These are phyloP conservation scores for Murina feae DNA, from an alignment of 2,113 vertebrate species.

Conservation along the genomic window DNA sequence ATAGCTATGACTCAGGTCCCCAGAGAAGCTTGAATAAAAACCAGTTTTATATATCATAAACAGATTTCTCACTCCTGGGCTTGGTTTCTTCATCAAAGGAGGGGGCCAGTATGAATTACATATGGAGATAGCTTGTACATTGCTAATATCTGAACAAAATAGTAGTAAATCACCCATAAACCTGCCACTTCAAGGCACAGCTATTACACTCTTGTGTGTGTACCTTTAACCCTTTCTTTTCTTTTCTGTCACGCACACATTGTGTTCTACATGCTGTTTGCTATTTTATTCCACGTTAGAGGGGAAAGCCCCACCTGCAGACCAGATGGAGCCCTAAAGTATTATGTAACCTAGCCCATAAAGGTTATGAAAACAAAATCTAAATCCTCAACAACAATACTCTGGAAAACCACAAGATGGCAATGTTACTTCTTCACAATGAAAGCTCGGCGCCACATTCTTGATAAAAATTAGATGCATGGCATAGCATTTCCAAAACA, in stretches of 20 bases:
- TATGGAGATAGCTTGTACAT: neutral
- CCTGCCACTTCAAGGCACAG: neutral
- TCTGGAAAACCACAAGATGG: neutral
- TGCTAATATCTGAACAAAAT: neutral
- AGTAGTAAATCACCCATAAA: neutral
- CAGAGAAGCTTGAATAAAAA: neutral
- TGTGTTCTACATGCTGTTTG: neutral
- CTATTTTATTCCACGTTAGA: too few relatives aligned
- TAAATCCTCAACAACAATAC: neutral
- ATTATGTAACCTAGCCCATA: rapidly evolving
- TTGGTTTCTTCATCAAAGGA: neutral
- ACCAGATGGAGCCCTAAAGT: too few relatives aligned
- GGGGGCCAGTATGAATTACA: neutral
- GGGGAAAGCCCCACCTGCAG: neutral
- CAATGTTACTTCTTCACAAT: neutral
- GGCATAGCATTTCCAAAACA: neutral
- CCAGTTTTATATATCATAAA: neutral
- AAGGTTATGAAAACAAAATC: too few relatives aligned
- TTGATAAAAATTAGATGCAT: neutral
- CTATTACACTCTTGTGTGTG: neutral
- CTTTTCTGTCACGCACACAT: neutral
- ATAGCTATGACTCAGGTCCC: neutral
- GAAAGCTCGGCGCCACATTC: rapidly evolving
- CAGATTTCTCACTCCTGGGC: neutral
- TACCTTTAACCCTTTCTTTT: neutral